Evolutionary conservation across 1,140 invertebrate genomes (phyloP), one percentile per base, ranked within the genome.

Genomic region (Radopholus similis): DNA sequence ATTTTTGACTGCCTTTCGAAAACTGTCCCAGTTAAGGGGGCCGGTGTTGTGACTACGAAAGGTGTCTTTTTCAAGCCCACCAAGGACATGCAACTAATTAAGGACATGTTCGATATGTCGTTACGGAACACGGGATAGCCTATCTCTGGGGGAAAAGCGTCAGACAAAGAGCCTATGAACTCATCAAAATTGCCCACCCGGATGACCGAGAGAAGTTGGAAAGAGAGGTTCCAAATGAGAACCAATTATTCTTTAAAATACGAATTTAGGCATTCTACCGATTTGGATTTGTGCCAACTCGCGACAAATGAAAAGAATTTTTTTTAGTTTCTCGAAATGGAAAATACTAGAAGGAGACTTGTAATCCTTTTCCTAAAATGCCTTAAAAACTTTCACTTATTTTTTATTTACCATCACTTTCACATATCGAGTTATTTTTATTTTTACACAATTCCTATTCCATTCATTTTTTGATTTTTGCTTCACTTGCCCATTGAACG

Each of bases 121-220:
- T 95, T 0, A 96, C 93, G 0, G 93, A 95, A 82, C 87, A 91
- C 75, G 93, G 93, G 32, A 92, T 95, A 70, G 92, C 92, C 0
- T 86, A 89, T 66, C 83, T 96, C 6, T 95, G 93, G 84, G 93
- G 92, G 23, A 93, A 93, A 83, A 90, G 88, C 34, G 85, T 94
- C 9, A 85, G 91, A 13, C 92, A 95, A 82, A 84, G 93, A 63
- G 92, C 92, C 1, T 88, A 92, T 81, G 91, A 89, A 66, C 86
- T 96, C 0, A 95, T 96, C 74, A 86, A 90, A 66, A 89, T 96
- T 47, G 89, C 93, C 0, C 92, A 94, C 85, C 93, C 93, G 0
- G 88, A 92, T 81, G 90, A 94, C 73, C 86, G 92, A 58, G 90
- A 91, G 82, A 78, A 84, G 0, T 84, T 95, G 6, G 93, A 95